Evolutionary conservation across 2,888 invertebrate genomes (phyloP).

Genomic region (Toxonevra muliebris): DNA sequence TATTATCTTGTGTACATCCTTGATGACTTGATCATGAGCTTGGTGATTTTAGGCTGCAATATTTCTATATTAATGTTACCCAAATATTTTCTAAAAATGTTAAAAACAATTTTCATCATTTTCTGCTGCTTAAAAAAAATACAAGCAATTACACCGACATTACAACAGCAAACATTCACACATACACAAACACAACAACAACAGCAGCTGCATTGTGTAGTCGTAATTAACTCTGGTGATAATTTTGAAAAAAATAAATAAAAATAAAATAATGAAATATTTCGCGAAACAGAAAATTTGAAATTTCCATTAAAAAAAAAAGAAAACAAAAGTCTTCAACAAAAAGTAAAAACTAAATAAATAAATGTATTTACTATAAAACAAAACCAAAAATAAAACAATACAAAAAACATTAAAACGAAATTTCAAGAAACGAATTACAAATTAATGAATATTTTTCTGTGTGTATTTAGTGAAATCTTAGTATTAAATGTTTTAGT

Average conservation of each 20-base stretch:
- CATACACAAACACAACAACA: conserved; percentile 41
- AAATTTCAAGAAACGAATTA: neutral
- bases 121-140: neutral
- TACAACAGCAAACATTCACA: conserved; percentile 28
- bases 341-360: conserved; percentile 34
- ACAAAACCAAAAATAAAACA: neutral
- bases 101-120: no score
- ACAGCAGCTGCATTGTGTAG: conserved; percentile 56
- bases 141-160: conserved; percentile 26
- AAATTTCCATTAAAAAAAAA: conserved; percentile 2
- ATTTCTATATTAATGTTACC: no score
- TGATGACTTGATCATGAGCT: no score
- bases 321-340: neutral
- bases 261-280: neutral
- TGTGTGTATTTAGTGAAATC: conserved; percentile 2
- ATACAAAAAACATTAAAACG: neutral
- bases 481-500: conserved; percentile 3
- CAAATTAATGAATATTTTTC: neutral
- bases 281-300: neutral
- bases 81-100: no score
- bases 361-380: conserved; percentile 25
- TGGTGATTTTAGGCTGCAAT: no score
- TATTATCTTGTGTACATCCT: no score
- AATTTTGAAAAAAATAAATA: conserved; percentile 53
- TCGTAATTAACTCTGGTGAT: conserved; percentile 62